These are phyloP conservation scores for Phocides pigmalion DNA, from an alignment of 1,140 invertebrate genomes.

Conservation along the genomic window DNA sequence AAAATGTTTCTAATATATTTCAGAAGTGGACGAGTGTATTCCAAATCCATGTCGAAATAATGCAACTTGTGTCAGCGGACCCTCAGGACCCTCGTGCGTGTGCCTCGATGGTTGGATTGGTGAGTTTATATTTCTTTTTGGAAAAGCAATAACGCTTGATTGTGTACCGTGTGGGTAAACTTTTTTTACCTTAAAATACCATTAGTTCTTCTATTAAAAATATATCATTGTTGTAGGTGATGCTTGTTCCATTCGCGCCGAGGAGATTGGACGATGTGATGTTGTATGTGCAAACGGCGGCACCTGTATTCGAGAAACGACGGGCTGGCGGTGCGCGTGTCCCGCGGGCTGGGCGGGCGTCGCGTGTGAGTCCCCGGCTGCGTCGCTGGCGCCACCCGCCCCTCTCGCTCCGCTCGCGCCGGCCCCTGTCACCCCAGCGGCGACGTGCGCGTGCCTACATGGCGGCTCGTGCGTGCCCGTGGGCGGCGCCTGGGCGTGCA, in stretches of 20 bases:
- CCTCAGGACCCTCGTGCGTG: conserved; percentile 91
- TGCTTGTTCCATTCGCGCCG: conserved; percentile 49
- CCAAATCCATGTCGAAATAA: conserved; percentile 93
- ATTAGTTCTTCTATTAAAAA: too few species aligned
- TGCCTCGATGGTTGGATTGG: conserved; percentile 92
- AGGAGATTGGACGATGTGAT: conserved; percentile 88
- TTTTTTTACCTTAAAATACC: too few species aligned
- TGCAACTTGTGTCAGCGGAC: conserved; percentile 91
- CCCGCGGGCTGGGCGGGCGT: conserved; percentile 45
- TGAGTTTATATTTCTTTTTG: conserved; percentile 32
- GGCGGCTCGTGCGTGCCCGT: conserved; percentile 46
- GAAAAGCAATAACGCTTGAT: too few species aligned
- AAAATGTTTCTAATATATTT: too few species aligned
- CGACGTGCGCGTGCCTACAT: conserved; percentile 48
- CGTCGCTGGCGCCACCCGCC: conserved; percentile 68
- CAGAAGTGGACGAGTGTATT: conserved; percentile 92
- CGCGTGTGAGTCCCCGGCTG: conserved; percentile 86
- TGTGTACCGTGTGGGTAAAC: too few species aligned
- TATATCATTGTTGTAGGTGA: conserved; percentile 48
- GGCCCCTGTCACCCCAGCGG: conserved; percentile 63
- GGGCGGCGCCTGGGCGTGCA: conserved; percentile 51
- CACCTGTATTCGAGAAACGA: conserved; percentile 88
- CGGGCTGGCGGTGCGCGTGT: conserved; percentile 87
- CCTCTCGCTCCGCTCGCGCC: conserved; percentile 20
- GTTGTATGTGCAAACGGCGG: conserved; percentile 95